Conservation (phyloP, 2,113 vertebrate species). For the Dendrocopos noguchii region DNA sequence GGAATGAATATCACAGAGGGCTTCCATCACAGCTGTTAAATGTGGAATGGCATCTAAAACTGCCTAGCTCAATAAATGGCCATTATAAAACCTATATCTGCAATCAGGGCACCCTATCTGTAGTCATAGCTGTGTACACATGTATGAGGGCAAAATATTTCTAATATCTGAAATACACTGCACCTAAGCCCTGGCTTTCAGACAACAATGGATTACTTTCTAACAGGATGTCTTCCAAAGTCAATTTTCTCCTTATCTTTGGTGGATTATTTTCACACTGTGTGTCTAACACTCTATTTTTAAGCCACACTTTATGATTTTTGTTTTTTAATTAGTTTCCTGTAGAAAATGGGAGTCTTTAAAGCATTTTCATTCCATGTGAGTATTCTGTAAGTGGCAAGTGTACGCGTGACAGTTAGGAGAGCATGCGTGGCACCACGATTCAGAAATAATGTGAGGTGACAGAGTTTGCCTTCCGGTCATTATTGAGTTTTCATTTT, state of each 20-base stretch:
- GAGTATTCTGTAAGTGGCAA: not conserved
- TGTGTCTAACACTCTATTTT: not conserved
- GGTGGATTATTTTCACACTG: not conserved
- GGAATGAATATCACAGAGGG: constrained; percentile 57
- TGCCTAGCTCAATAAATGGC: constrained; percentile 38
- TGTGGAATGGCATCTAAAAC: constrained; percentile 60
- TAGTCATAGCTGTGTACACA: not conserved
- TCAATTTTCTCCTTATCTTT: constrained; percentile 1
- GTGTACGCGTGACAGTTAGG: not conserved
- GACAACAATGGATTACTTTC: not conserved
- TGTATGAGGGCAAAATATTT: not conserved
- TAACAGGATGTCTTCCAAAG: not conserved
- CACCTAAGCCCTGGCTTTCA: not conserved
- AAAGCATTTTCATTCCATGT: not conserved
- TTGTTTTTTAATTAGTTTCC: not conserved
- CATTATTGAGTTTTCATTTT: not conserved
- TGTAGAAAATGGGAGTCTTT: not conserved
- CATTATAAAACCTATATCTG: not conserved
- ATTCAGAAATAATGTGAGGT: not conserved
- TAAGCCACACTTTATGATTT: not conserved
- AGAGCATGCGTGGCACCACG: not conserved
- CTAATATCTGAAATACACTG: not conserved
- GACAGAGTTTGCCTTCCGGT: not conserved
- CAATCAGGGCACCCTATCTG: not conserved
- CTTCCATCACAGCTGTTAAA: constrained; percentile 63